Evolutionary conservation across 2,797 vertebrate genomes (phyloP).

Genomic region (Denticeps clupeoides): DNA sequence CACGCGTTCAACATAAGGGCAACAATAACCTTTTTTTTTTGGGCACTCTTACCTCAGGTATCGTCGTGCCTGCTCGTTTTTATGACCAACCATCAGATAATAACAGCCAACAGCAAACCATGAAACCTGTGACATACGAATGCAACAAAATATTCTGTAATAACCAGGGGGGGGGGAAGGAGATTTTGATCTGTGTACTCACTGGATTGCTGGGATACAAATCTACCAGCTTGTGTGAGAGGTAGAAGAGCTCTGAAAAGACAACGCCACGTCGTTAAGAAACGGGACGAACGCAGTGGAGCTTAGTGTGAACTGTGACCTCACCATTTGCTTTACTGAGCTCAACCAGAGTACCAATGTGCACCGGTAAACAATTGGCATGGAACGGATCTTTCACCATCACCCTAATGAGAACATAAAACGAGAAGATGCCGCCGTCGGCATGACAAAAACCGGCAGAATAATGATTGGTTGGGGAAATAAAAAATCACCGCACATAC

Average conservation of each 20-base stretch:
- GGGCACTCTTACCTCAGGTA: slow-evolving; percentile 76
- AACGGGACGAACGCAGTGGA: neutral
- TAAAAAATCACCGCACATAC: slow-evolving; percentile 59
- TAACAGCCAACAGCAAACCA: slow-evolving; percentile 99
- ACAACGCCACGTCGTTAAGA: neutral
- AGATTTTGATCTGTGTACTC: slow-evolving; percentile 44
- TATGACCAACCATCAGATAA: slow-evolving; percentile 98
- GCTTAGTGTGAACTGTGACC: slow-evolving; percentile 1
- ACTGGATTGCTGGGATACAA: slow-evolving; percentile 97
- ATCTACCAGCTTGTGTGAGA: slow-evolving; percentile 97
- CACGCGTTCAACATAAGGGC: neutral
- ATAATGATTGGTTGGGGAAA: neutral
- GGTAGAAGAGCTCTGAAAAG: slow-evolving; percentile 86
- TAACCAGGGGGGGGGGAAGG: neutral
- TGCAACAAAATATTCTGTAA: neutral
- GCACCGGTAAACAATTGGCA: slow-evolving; percentile 94
- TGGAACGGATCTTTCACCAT: slow-evolving; percentile 98
- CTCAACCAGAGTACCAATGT: slow-evolving; percentile 95
- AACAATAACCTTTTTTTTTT: neutral
- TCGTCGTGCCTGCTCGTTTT: slow-evolving; percentile 92
- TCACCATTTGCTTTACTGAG: slow-evolving; percentile 97
- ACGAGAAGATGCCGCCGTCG: too few species aligned
- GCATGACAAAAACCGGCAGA: too few species aligned
- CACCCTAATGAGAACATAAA: too few species aligned
- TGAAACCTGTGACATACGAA: slow-evolving; percentile 45